These are phyloP conservation scores for Gopherus flavomarginatus DNA, from an alignment of 2,113 vertebrate genomes.

Conservation along the genomic window DNA sequence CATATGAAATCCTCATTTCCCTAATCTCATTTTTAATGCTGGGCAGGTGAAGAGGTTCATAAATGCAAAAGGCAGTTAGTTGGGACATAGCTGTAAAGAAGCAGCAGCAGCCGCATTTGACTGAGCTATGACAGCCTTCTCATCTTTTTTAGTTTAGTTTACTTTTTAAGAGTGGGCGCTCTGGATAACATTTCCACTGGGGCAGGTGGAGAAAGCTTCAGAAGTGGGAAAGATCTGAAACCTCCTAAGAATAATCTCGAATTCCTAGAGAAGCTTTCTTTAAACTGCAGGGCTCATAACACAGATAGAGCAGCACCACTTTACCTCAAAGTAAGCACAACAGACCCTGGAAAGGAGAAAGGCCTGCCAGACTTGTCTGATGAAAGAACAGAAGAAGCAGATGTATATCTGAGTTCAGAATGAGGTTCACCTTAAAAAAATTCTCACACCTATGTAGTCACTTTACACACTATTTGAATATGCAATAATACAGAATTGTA, in stretches of 20 bases:
- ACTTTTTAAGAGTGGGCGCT: background rate
- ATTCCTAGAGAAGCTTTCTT: background rate
- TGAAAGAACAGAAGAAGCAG: background rate
- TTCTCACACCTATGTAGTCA: background rate
- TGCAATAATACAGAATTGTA: background rate
- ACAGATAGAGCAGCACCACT: background rate
- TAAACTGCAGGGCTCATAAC: rapidly evolving
- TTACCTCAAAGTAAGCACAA: background rate
- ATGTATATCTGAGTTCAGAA: background rate
- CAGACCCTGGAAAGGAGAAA: background rate
- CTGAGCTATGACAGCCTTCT: background rate
- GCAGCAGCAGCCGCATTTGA: background rate
- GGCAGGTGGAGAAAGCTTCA: background rate
- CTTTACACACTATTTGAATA: background rate
- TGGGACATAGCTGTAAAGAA: background rate
- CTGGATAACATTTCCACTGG: background rate
- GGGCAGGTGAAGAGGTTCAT: background rate
- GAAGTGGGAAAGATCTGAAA: background rate
- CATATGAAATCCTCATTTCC: background rate
- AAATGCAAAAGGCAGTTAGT: background rate
- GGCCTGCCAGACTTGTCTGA: background rate
- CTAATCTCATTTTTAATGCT: background rate
- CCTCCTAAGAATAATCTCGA: rapidly evolving
- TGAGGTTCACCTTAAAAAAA: background rate
- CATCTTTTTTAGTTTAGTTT: background rate